These are phyloP conservation scores for Strigamia transsilvanica DNA, from an alignment of 2,888 invertebrate genomes.

Conservation along the genomic window DNA sequence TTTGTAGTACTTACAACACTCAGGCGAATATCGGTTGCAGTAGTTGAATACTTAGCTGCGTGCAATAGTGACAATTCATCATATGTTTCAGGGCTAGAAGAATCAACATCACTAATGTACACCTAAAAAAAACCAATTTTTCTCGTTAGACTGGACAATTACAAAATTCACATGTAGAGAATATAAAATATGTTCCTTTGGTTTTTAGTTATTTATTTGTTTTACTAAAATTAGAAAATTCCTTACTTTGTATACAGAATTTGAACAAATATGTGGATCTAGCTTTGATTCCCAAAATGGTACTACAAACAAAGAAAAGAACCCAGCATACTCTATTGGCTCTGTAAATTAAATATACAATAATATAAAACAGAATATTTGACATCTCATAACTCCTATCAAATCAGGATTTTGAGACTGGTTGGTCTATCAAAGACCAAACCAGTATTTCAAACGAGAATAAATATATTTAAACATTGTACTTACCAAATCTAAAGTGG, in stretches of 20 bases:
- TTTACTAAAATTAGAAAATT: background rate
- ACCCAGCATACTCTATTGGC: background rate
- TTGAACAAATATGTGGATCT: background rate
- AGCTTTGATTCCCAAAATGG: background rate
- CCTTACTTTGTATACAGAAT: background rate
- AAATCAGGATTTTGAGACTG: too few relatives aligned
- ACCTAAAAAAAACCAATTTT: background rate
- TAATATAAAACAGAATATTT: too few relatives aligned
- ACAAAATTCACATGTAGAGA: too few relatives aligned
- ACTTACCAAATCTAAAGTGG: background rate
- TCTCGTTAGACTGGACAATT: too few relatives aligned
- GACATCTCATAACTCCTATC: too few relatives aligned
- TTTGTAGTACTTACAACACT: too few relatives aligned
- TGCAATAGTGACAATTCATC: background rate
- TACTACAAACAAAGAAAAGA: background rate
- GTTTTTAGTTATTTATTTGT: too few relatives aligned
- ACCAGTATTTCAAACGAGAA: too few relatives aligned
- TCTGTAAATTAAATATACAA: background rate
- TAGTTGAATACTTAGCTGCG: too few relatives aligned
- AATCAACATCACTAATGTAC: background rate
- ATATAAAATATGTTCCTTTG: background rate
- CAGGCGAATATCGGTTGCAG: too few relatives aligned
- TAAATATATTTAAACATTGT: background rate
- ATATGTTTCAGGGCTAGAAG: background rate
- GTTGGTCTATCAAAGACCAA: too few relatives aligned